These are phyloP conservation scores for Galerucella calmariensis DNA, from an alignment of 2,888 invertebrate species.

Conservation along the genomic window DNA sequence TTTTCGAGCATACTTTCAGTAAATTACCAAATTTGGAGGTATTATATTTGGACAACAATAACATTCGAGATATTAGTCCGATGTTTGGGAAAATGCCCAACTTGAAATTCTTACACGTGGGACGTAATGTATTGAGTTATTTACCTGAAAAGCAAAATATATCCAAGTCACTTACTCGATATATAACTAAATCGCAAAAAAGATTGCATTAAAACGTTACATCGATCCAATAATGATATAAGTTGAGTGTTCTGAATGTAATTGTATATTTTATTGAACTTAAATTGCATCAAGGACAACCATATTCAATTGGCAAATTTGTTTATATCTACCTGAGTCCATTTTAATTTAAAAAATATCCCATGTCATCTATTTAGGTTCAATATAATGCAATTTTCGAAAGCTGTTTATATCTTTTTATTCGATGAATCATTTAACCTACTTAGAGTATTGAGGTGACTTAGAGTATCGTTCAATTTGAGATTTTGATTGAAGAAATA, in stretches of 20 bases:
- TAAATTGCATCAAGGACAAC: too few species aligned
- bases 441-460: too few species aligned
- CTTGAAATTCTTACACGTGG: slow-evolving; percentile 58
- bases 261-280: not conserved
- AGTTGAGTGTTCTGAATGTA: not conserved
- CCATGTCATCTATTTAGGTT: too few species aligned
- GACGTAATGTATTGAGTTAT: slow-evolving; percentile 52
- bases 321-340: too few species aligned
- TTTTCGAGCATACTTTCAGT: slow-evolving; percentile 53
- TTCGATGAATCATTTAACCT: too few species aligned
- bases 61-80: slow-evolving; percentile 49
- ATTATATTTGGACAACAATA: slow-evolving; percentile 59
- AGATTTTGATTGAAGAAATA: too few species aligned
- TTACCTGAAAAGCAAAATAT: slow-evolving; percentile 47
- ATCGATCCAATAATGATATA: not conserved
- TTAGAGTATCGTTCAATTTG: too few species aligned
- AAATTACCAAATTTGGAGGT: slow-evolving; percentile 53
- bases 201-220: not conserved
- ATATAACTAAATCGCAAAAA: slow-evolving; percentile 45
- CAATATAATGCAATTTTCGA: too few species aligned
- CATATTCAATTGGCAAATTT: too few species aligned
- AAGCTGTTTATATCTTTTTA: too few species aligned
- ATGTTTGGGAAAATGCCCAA: slow-evolving; percentile 52
- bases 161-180: slow-evolving; percentile 42
- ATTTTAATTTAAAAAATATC: too few species aligned